Evolutionary conservation across 2,797 vertebrate species (phyloP).

Genomic region (Enteromius fasciolatus): DNA sequence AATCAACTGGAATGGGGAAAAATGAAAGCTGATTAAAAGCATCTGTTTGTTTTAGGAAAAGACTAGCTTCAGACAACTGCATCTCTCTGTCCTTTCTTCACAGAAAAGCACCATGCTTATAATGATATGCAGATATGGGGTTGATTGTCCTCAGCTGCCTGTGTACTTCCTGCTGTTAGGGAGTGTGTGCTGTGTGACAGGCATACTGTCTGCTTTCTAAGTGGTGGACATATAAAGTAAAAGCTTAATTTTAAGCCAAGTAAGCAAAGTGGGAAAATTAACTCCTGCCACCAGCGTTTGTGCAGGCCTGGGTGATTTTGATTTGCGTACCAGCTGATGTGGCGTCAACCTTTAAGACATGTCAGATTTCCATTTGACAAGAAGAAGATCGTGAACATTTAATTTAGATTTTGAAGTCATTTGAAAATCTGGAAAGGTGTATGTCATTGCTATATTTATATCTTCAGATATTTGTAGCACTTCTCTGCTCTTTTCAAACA

Average conservation of each 20-base stretch:
- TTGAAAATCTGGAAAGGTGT: neutral
- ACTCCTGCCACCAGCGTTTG: neutral
- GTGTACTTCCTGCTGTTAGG: slow-evolving; percentile 31
- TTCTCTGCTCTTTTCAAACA: neutral
- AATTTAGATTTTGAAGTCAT: neutral
- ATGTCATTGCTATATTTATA: no score
- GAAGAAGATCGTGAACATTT: neutral
- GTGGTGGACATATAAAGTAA: neutral
- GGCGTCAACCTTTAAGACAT: neutral
- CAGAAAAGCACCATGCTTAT: slow-evolving; percentile 5
- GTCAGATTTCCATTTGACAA: neutral
- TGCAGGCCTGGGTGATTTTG: neutral
- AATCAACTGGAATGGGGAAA: slow-evolving; percentile 2
- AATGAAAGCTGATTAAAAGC: slow-evolving; percentile 27
- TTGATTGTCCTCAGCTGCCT: slow-evolving; percentile 45
- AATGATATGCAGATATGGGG: slow-evolving; percentile 40
- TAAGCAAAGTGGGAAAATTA: neutral
- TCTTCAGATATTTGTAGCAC: neutral
- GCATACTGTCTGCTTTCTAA: slow-evolving; percentile 23
- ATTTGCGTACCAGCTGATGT: neutral
- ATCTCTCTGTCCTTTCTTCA: slow-evolving; percentile 13
- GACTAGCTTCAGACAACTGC: slow-evolving; percentile 10
- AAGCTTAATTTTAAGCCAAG: neutral
- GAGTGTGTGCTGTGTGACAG: slow-evolving; percentile 22
- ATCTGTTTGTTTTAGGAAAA: slow-evolving; percentile 28